phyloP scores from a whole-genome alignment of 1,140 invertebrate genomes.

The Drosophila triauraria region DNA sequence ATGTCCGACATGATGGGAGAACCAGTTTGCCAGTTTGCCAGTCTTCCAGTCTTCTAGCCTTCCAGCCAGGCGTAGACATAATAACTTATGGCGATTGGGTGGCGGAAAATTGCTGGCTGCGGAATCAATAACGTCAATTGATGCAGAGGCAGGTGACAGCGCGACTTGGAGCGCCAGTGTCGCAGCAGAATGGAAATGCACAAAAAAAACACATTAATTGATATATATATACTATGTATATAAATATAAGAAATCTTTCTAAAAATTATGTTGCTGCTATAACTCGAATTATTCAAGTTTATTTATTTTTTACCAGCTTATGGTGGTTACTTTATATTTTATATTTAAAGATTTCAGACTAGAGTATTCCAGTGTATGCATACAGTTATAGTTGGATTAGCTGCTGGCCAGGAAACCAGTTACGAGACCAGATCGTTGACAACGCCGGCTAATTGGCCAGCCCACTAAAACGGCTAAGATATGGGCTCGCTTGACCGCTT shows the following conservation, averaged over 20 bases:
- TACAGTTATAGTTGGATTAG: conserved; percentile 43
- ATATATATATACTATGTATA: not conserved
- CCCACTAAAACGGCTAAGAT: conserved; percentile 71
- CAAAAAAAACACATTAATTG: not conserved
- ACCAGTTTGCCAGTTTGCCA: conserved; percentile 57
- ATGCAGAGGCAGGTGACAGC: conserved; percentile 71
- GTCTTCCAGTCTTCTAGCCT: conserved; percentile 9
- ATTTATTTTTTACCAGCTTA: too few relatives aligned
- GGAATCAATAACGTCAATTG: conserved; percentile 76
- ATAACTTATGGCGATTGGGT: conserved; percentile 81
- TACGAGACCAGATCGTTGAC: conserved; percentile 46
- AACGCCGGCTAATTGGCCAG: conserved; percentile 68
- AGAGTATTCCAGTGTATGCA: conserved; percentile 22
- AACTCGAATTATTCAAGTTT: not conserved
- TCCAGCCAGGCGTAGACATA: conserved; percentile 60
- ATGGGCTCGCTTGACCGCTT: conserved; percentile 51
- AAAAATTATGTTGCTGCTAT: too few relatives aligned
- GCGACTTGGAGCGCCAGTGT: conserved; percentile 27
- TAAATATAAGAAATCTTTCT: not conserved
- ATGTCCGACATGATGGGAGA: conserved; percentile 56
- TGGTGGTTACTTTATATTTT: not conserved
- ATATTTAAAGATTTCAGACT: not conserved
- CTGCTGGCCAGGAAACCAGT: conserved; percentile 35
- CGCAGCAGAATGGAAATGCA: not conserved
- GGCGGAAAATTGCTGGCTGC: conserved; percentile 74